Evolutionary conservation across 2,797 vertebrate species (phyloP), one percentile per base, ranked within the genome.

Genomic region (Melanotaenia trifasciata): DNA sequence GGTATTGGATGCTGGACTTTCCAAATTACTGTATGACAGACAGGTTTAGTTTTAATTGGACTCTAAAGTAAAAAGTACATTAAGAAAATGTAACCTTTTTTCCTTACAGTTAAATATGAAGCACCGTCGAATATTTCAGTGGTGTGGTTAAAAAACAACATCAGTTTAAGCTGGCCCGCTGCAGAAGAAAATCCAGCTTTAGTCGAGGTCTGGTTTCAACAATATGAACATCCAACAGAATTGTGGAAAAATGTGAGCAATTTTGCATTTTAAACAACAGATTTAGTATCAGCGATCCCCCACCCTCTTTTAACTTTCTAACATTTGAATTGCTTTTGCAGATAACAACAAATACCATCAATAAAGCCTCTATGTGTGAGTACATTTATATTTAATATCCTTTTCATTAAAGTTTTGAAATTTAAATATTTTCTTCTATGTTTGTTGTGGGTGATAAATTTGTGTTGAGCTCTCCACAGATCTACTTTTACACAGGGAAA

Each of bases 31-130:
- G 14, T 7, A 40, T 40, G 38, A 40, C 11, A 13, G 13, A 14
- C 7, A 47, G 1, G 18, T 5, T 18, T 40, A 10, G 26, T 59
- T 38, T 22, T 24, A 22, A 51, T 7, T 50, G 36, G 18, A 32
- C 38, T 30, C 38, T 33, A 35, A 11, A 33, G 13, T 30, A 54
- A 12, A 74, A n/a, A 26, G 3, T 33, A 62, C 3, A 26, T 64
- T 14, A 26, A 56, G 30, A 6, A 53, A 73, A 24, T 47, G 38
- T 16, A 28, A 70, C 28, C 10, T 47, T 63, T 72, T 63, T 61
- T 7, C 26, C 82, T 51, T 38, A 66, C 81, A 94, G 93, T 93
- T 30, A 94, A 93, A 64, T 91, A 85, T 56, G 66, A 79, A 22
- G 58, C 66, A 1, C 91, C 93, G 33, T 2, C 40, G 26, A 58